Evolutionary conservation across 1,140 invertebrate genomes (phyloP), one percentile per base, ranked within the genome.

Genomic region (Papilio helenus): DNA sequence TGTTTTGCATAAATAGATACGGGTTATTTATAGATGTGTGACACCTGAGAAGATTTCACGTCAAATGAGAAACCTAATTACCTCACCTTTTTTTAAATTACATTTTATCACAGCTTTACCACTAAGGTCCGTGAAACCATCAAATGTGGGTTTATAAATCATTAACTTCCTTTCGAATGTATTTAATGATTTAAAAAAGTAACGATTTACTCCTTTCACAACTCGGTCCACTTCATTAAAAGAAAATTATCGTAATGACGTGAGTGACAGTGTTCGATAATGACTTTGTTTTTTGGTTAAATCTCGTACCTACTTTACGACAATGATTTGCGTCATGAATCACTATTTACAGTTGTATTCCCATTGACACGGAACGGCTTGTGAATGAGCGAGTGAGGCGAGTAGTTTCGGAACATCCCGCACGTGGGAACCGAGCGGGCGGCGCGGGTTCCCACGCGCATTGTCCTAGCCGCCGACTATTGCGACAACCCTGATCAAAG

Each of bases 391-490:
- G 76, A 51, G 82, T 49, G 72, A 55, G 49, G 23, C 79, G 55
- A 76, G 39, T n/a, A 78, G 61, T 26, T 61, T 58, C 44, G 49
- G 71, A 29, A 74, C 76, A 10, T 78, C 76, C 58, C 26, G 76
- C 80, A 81, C 84, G 86, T 86, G 86, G 84, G 84, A 84, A 86
- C 72, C 77, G 74, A 72, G 82, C 82, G 80, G 79, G 82, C 84
- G 80, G 61, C 76, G 74, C 55, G 55, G 73, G 76, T 83, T 85
- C 83, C 83, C 83, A 85, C 84, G 82, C 76, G 77, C 79, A 84
- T 87, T 87, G 85, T 87, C 76, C 81, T 74, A 74, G 76, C 81
- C 80, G 12, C 44, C 42, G n/a, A 73, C 72, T 73, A 73, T 73
- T 72, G 10, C 71, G n/a, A 39, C 71, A 72, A 72, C 71, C 71